These are phyloP conservation scores for Muscina levida DNA, from an alignment of 2,888 invertebrate species.

Conservation along the genomic window DNA sequence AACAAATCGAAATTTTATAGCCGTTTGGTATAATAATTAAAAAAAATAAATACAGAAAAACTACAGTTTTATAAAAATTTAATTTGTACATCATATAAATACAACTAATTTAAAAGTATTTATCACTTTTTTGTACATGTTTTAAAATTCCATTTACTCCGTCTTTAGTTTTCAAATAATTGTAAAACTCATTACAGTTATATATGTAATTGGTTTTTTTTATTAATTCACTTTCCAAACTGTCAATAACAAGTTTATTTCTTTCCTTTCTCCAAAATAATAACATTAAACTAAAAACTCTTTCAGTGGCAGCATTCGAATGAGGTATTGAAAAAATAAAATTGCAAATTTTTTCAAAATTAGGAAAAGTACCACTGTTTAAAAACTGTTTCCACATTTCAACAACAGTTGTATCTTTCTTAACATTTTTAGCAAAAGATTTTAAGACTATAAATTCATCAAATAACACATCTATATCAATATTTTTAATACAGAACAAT, in stretches of 20 bases:
- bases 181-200: no score
- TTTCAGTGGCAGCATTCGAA: slow-evolving; percentile 32
- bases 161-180: no score
- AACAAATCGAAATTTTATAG: no score
- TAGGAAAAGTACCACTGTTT: slow-evolving; percentile 6
- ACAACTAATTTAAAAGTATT: neutral
- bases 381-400: slow-evolving; percentile 30
- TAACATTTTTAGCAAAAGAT: slow-evolving; percentile 9
- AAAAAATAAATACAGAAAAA: no score
- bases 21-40: no score
- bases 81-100: no score
- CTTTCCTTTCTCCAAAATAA: slow-evolving; percentile 32
- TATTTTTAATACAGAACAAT: slow-evolving; percentile 23
- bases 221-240: slow-evolving; percentile 14
- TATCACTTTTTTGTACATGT: neutral
- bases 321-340: slow-evolving; percentile 27
- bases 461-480: slow-evolving; percentile 36
- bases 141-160: neutral
- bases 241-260: slow-evolving; percentile 14
- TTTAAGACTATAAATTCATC: slow-evolving; percentile 23
- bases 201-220: neutral
- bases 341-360: slow-evolving; percentile 22
- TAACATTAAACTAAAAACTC: slow-evolving; percentile 22
- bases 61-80: no score
- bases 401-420: slow-evolving; percentile 6